phyloP scores from a whole-genome alignment of 2,113 vertebrate genomes.

The Alethe diademata region DNA sequence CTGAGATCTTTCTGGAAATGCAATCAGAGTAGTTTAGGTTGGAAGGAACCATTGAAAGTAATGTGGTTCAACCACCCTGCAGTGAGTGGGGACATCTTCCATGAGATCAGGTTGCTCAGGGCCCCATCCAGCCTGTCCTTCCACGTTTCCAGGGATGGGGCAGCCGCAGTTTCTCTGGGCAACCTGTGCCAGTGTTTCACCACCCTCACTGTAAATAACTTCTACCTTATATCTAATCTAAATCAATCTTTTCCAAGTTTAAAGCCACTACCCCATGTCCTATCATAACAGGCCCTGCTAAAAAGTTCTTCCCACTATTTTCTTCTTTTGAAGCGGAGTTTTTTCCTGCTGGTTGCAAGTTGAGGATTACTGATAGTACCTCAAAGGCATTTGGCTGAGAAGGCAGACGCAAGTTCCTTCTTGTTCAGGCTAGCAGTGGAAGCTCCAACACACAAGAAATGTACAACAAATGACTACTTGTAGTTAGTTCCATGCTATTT shows the following conservation, averaged over 20 bases:
- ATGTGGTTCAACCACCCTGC: background rate
- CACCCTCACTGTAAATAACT: background rate
- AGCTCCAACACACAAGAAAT: background rate
- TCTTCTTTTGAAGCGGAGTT: background rate
- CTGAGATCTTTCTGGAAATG: background rate
- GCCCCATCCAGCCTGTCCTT: background rate
- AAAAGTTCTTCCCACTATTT: background rate
- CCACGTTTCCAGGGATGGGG: background rate
- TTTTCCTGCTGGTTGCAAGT: background rate
- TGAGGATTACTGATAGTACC: slow-evolving; percentile 11
- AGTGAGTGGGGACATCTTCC: background rate
- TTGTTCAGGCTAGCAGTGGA: slow-evolving; percentile 33
- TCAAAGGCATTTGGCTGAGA: slow-evolving; percentile 52
- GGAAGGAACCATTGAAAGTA: background rate
- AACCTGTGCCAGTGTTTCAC: background rate
- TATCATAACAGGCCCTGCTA: background rate
- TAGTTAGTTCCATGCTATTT: background rate
- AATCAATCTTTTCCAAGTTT: background rate
- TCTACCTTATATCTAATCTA: background rate
- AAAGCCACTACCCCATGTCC: background rate
- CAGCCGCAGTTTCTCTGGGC: background rate
- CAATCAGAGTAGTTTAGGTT: background rate
- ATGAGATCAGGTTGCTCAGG: background rate
- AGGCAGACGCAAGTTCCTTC: slow-evolving; percentile 31
- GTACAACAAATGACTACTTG: background rate